phyloP scores from a whole-genome alignment of 2,797 vertebrate genomes.

The Neosilurus mollespiculum region DNA sequence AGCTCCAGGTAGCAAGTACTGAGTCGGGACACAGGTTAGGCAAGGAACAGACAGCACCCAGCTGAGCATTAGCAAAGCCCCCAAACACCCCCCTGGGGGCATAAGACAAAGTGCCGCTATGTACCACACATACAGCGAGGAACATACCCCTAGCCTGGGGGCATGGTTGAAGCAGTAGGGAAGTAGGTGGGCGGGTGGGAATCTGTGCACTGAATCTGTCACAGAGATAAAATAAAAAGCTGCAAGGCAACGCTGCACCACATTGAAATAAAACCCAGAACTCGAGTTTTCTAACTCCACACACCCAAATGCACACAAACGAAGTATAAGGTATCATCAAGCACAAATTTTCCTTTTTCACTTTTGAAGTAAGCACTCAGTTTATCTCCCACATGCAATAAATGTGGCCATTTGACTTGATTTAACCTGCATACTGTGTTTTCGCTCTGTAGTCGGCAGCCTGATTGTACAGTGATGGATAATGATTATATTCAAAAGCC shows the following conservation, averaged over 20 bases:
- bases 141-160: constrained; percentile 9
- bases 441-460: constrained; percentile 21
- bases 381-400: constrained; percentile 23
- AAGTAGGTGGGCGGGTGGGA: background rate
- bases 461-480: constrained; percentile 41
- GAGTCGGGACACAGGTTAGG: background rate
- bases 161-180: background rate
- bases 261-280: background rate
- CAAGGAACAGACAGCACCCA: constrained; percentile 18
- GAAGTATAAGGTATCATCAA: constrained; percentile 1
- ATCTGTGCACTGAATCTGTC: constrained; percentile 23
- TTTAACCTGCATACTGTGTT: constrained; percentile 32
- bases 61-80: constrained; percentile 26
- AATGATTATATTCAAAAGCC: constrained; percentile 35
- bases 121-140: constrained; percentile 11
- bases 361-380: constrained; percentile 5
- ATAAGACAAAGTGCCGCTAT: constrained; percentile 19
- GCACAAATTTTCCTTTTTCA: background rate
- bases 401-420: constrained; percentile 29
- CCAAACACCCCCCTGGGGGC: constrained; percentile 14
- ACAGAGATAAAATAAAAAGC: background rate
- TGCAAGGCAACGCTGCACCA: background rate
- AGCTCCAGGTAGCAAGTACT: background rate
- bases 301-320: background rate
- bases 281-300: background rate